phyloP scores from a whole-genome alignment of 2,113 vertebrate genomes.

The Cyprinodon tularosa region DNA sequence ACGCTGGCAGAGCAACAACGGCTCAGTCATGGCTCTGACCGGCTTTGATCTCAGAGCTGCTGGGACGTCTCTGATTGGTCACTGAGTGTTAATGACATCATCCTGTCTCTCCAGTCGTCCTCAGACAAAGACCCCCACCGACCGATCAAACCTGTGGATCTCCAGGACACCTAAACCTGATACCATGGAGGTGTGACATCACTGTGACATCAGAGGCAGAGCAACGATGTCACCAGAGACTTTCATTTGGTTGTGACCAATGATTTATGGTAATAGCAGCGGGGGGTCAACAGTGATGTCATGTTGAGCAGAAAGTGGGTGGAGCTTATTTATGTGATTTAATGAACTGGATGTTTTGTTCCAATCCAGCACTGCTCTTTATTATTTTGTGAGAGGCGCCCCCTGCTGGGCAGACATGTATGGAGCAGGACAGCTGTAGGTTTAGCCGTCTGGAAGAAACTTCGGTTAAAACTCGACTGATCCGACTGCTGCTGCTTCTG shows the following conservation, averaged over 20 bases:
- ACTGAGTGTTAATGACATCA: background rate
- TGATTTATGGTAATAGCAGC: too few species aligned
- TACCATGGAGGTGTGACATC: conserved; percentile 87
- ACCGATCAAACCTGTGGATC: conserved; percentile 93
- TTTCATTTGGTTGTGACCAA: background rate
- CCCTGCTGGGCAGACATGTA: background rate
- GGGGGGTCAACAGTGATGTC: background rate
- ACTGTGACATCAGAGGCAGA: conserved; percentile 71
- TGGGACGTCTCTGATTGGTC: background rate
- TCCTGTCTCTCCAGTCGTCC: conserved; percentile 80
- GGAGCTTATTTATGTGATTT: background rate
- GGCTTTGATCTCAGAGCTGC: background rate
- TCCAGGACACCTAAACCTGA: conserved; percentile 87
- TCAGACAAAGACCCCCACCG: conserved; percentile 86
- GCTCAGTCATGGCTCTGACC: too few species aligned
- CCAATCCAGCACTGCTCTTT: too few species aligned
- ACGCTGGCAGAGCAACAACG: too few species aligned
- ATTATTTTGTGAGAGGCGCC: background rate
- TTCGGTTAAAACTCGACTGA: too few species aligned
- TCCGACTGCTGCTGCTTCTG: too few species aligned
- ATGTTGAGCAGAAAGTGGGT: background rate
- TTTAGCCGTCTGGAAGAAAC: too few species aligned
- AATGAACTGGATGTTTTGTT: too few species aligned
- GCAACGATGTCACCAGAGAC: background rate
- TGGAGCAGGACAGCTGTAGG: background rate